Conservation (phyloP, 1,140 invertebrate genomes). For the Eriosoma lanigerum region DNA sequence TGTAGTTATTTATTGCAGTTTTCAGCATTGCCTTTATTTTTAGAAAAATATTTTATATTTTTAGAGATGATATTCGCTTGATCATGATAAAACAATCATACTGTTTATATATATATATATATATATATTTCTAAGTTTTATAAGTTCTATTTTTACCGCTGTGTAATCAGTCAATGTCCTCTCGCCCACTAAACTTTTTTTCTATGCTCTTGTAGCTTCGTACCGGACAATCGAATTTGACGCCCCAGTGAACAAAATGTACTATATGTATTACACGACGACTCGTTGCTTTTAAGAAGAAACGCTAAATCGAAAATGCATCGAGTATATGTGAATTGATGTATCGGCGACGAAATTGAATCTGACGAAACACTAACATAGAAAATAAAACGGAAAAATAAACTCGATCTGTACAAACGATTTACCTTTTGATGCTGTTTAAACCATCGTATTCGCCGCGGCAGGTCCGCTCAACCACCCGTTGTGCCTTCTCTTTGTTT, state of each 20-base stretch:
- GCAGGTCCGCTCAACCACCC: not conserved
- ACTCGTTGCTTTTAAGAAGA: slow-evolving; percentile 16
- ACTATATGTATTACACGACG: not conserved
- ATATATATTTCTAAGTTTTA: too few relatives aligned
- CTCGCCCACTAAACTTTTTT: not conserved
- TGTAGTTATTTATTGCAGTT: too few relatives aligned
- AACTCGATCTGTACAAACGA: slow-evolving; percentile 19
- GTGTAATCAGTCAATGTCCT: not conserved
- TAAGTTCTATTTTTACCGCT: too few relatives aligned
- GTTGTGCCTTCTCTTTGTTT: not conserved
- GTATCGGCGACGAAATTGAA: slow-evolving; percentile 3
- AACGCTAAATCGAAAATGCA: slow-evolving; percentile 23
- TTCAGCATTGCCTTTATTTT: too few relatives aligned
- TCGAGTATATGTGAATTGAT: slow-evolving; percentile 16
- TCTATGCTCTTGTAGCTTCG: not conserved
- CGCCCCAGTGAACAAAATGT: slow-evolving; percentile 18
- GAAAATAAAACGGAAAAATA: not conserved
- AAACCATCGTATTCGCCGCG: not conserved
- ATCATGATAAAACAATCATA: too few relatives aligned
- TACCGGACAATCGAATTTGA: slow-evolving; percentile 33
- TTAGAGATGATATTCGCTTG: too few relatives aligned
- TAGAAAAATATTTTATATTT: too few relatives aligned
- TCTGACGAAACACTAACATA: not conserved
- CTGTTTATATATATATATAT: too few relatives aligned
- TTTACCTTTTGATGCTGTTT: slow-evolving; percentile 22